Evolutionary conservation across 2,113 vertebrate species (phyloP).

Genomic region (Pterocles orientalis): DNA sequence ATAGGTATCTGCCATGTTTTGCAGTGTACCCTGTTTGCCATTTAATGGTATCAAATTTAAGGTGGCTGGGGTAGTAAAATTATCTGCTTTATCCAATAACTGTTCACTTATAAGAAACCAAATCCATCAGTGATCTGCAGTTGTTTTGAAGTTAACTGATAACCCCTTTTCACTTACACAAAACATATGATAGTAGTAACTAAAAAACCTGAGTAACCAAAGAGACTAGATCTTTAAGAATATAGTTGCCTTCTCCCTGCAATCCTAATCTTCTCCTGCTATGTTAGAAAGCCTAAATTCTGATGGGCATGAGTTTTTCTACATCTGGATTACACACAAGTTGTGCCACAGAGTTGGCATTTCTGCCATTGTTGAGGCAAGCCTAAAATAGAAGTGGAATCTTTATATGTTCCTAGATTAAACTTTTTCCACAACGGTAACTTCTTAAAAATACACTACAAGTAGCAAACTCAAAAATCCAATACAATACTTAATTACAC

Average conservation of each 20-base stretch:
- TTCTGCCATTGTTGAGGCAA: neutral
- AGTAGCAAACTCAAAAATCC: neutral
- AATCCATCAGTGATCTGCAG: neutral
- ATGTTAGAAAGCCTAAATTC: neutral
- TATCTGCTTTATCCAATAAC: conserved; percentile 50
- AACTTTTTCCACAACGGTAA: neutral
- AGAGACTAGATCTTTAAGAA: neutral
- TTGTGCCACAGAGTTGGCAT: neutral
- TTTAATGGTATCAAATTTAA: conserved; percentile 90
- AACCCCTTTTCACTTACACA: neutral
- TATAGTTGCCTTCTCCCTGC: neutral
- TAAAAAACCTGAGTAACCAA: neutral
- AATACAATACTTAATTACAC: neutral
- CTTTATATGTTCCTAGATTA: neutral
- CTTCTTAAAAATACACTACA: neutral
- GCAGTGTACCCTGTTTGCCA: conserved; percentile 93
- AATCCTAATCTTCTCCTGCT: neutral
- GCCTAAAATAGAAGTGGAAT: neutral
- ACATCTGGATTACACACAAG: neutral
- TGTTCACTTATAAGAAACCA: conserved; percentile 15
- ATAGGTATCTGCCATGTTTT: conserved; percentile 89
- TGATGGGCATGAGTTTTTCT: neutral
- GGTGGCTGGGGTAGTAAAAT: conserved; percentile 55
- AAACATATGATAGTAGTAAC: neutral
- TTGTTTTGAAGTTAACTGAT: neutral